A percentile compares a stretch with the other conserved stretches of the same genome.
Evolutionary conservation across 2,113 vertebrate species (phyloP).

Genomic region (Centrocercus urophasianus): DNA sequence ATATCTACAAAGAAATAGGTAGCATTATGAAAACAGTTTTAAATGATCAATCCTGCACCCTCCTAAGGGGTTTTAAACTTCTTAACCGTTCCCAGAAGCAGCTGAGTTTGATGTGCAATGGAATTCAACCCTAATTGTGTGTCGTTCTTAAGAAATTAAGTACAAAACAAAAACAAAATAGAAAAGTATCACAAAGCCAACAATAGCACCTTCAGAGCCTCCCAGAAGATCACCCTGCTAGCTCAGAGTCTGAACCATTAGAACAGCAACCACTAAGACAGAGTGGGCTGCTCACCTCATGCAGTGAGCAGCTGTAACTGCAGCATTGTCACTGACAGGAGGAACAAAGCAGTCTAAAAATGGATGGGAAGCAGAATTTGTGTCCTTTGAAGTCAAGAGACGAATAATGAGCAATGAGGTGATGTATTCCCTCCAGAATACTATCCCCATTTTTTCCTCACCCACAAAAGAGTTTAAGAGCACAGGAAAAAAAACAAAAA

Average conservation of each 20-base stretch:
- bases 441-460: background rate
- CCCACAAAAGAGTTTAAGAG: background rate
- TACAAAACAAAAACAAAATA: background rate
- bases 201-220: background rate
- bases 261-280: conserved; percentile 24
- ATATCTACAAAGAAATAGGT: background rate
- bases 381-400: background rate
- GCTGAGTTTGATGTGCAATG: background rate
- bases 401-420: conserved; percentile 6
- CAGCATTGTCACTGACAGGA: background rate
- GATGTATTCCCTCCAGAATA: background rate
- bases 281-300: conserved; percentile 32
- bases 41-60: background rate
- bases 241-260: conserved; percentile 8
- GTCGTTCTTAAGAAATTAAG: background rate
- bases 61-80: background rate
- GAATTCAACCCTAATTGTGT: background rate
- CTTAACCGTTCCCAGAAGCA: background rate
- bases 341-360: conserved; percentile 32
- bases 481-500: too few species aligned
- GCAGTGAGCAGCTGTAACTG: background rate
- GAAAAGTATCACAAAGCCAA: background rate
- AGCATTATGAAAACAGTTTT: background rate
- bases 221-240: background rate
- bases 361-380: conserved; percentile 2